A percentile compares a stretch with the other conserved stretches of the same genome.
phyloP scores from a whole-genome alignment of 2,888 invertebrate genomes.

The Cephus spinipes region DNA sequence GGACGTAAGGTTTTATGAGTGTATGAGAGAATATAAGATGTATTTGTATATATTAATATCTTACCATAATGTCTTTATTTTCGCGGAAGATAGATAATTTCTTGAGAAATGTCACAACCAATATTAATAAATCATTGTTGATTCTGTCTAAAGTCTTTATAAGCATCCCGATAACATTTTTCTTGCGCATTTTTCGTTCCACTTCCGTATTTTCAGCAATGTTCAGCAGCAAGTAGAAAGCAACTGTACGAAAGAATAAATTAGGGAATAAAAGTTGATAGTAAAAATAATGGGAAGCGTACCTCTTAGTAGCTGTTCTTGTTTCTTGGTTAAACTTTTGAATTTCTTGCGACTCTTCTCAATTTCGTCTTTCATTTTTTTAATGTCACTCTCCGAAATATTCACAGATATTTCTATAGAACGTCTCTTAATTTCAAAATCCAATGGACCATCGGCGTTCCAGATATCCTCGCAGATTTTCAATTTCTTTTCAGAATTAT shows the following conservation, averaged over 20 bases:
- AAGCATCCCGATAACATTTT: constrained; percentile 89
- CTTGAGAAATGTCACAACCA: constrained; percentile 93
- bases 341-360: constrained; percentile 83
- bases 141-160: constrained; percentile 90
- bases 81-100: constrained; percentile 94
- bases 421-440: constrained; percentile 57
- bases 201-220: constrained; percentile 95
- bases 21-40: not conserved
- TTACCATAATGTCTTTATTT: constrained; percentile 92
- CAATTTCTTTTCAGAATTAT: constrained; percentile 55
- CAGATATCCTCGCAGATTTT: constrained; percentile 60
- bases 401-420: constrained; percentile 45
- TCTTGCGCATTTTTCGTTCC: constrained; percentile 97
- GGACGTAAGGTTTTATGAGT: not conserved
- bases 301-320: constrained; percentile 88
- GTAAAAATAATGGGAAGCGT: constrained; percentile 23
- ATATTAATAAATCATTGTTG: constrained; percentile 88
- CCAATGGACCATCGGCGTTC: constrained; percentile 58
- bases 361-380: constrained; percentile 76
- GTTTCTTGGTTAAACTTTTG: constrained; percentile 87
- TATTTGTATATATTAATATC: constrained; percentile 18
- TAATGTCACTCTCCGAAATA: constrained; percentile 54
- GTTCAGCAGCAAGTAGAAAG: constrained; percentile 92
- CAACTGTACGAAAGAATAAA: constrained; percentile 71
- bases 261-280: not conserved